Conservation (phyloP, 1,140 invertebrate genomes). For the Colletes latitarsis region DNA sequence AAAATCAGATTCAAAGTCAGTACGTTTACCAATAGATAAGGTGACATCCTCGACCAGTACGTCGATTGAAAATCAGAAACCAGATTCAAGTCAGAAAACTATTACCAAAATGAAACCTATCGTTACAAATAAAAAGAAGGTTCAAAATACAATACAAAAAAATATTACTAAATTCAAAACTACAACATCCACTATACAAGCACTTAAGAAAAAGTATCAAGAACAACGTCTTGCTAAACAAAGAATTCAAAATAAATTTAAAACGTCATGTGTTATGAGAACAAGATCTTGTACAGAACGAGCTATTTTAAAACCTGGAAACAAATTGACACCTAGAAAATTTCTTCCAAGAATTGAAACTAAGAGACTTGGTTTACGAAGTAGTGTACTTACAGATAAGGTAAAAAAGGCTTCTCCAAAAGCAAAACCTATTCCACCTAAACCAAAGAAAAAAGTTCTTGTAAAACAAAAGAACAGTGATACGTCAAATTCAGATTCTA, state of each 20-base stretch:
- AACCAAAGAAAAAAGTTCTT: conserved; percentile 59
- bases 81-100: conserved; percentile 54
- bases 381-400: conserved; percentile 66
- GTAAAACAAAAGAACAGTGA: conserved; percentile 64
- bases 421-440: conserved; percentile 53
- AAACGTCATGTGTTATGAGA: conserved; percentile 74
- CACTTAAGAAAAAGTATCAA: conserved; percentile 85
- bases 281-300: conserved; percentile 74
- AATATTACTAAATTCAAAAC: conserved; percentile 72
- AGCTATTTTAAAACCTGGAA: conserved; percentile 61
- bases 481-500: conserved; percentile 71
- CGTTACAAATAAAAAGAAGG: conserved; percentile 64
- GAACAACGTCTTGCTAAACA: conserved; percentile 84
- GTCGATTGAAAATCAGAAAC: conserved; percentile 54
- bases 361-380: conserved; percentile 75
- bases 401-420: conserved; percentile 53
- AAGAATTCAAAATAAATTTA: conserved; percentile 75
- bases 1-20: conserved; percentile 68
- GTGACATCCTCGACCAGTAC: conserved; percentile 53
- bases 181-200: conserved; percentile 81
- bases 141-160: conserved; percentile 57
- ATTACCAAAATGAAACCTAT: conserved; percentile 65
- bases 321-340: conserved; percentile 68
- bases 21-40: conserved; percentile 41
- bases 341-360: conserved; percentile 69